Base-by-base conservation (phyloP, 1,140 invertebrate genomes). In the Homalodisca vitripennis region DNA sequence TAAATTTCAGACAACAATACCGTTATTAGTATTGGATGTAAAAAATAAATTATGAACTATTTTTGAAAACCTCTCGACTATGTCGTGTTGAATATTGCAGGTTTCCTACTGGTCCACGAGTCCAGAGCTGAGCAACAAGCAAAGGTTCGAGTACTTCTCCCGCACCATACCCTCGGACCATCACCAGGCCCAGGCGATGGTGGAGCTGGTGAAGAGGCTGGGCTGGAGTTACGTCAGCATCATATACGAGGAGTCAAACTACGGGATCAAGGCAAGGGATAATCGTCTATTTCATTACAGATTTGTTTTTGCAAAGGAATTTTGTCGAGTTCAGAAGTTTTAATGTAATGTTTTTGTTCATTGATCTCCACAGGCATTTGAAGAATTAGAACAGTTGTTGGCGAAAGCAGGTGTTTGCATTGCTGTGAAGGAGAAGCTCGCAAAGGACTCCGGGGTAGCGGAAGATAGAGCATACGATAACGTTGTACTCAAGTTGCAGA, bases 51-150 rank as follows among this genome's bases (percentile, higher is more conserved):
- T n/a, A n/a, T n/a, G n/a, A n/a, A n/a, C n/a, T n/a, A n/a, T n/a
- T n/a, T n/a, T n/a, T n/a, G n/a, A n/a, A n/a, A n/a, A n/a, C n/a
- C n/a, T n/a, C n/a, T n/a, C n/a, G n/a, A n/a, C n/a, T n/a, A n/a
- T n/a, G n/a, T n/a, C n/a, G n/a, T n/a, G n/a, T n/a, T n/a, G n/a
- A n/a, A n/a, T n/a, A n/a, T n/a, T n/a, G n/a, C 84, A 98, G 95
- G 92, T 98, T 1, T 97, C 94, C 0, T 97, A 94, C 82, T 98
- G 97, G 80, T 97, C 95, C 0, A 98, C 95, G 1, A 96, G 93
- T 74, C 92, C 95, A 0, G 95, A 97, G 77, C 83, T 98, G 68
- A 96, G 93, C 70, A 97, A n/a, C 95, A 82, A 95, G 97, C 97
- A 74, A 86, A 95, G 12, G 98, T n/a, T 97, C 80, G 94, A 97